Base-by-base conservation (phyloP, 2,797 vertebrate genomes). In the Meriones psammophilus region DNA sequence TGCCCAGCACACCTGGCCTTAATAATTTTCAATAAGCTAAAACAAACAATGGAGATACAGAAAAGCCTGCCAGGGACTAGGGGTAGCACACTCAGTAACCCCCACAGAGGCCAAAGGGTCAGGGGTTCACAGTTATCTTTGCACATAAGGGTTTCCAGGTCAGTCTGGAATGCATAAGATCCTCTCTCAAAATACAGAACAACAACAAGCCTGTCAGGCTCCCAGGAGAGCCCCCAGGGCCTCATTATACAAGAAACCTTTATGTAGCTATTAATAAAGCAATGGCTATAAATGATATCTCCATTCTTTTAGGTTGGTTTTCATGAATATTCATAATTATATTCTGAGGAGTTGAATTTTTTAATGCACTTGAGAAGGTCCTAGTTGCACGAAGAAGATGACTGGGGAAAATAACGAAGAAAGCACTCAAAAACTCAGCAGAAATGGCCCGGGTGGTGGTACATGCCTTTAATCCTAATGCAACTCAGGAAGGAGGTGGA, bases 21-120 rank as follows among this genome's bases (percentile, higher is more conserved):
- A 68, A 66, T 68, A 85, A 85, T 87, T 96, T 95, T 95, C 93
- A 95, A n/a, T 93, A 91, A 62, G 42, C 39, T 92, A 89, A 97
- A 94, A 84, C 91, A 88, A 58, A 58, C 4, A 58, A 58, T 80
- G 28, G 46, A 94, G 46, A 46, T n/a, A 81, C 5, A 28, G n/a
- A 94, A 94, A 94, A 92, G 69, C 78, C 90, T 91, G 17, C 54
- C 85, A 26, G 64, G 36, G 42, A 85, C 42, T 30, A 66, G 20
- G 30, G 17, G 36, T 20, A 84, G 60, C 39, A 20, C 15, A 33
- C 24, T 1, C 26, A 4, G 28, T 42, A 64, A 64, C 39, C 36
- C 60, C 28, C 66, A 39, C 60, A 84, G 39, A 68, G 36, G 60
- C 26, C 30, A 39, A 42, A 66, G 62, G 62, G 36, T 33, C 42